A percentile compares a stretch with the other conserved stretches of the same genome.
phyloP scores from a whole-genome alignment of 1,140 invertebrate genomes.

The Drosophila nebulosa region DNA sequence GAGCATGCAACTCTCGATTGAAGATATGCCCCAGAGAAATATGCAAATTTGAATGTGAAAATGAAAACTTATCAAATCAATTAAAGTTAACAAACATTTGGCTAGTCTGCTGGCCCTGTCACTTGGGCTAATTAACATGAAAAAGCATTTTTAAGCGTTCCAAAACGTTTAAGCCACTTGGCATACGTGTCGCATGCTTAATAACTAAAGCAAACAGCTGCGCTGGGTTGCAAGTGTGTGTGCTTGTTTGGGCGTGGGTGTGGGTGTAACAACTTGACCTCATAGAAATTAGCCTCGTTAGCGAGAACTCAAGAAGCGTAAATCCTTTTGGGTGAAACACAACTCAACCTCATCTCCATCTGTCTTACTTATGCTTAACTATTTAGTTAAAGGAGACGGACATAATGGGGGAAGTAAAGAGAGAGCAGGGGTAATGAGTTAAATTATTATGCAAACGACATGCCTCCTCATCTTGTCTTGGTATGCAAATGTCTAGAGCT shows the following conservation, averaged over 20 bases:
- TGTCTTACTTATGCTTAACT: slow-evolving; percentile 69
- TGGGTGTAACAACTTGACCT: slow-evolving; percentile 36
- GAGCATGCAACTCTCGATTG: neutral
- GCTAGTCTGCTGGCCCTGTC: too few species aligned
- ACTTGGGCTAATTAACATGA: slow-evolving; percentile 1
- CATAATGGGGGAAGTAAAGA: neutral
- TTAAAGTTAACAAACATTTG: neutral
- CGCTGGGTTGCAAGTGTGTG: too few species aligned
- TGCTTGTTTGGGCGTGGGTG: slow-evolving; percentile 1
- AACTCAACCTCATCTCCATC: slow-evolving; percentile 25
- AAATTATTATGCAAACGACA: slow-evolving; percentile 77
- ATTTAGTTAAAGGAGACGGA: slow-evolving; percentile 26
- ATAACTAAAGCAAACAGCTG: slow-evolving; percentile 2
- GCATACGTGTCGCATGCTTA: slow-evolving; percentile 2
- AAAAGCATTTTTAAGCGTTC: slow-evolving; percentile 5
- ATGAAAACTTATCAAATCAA: slow-evolving; percentile 22
- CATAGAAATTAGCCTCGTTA: slow-evolving; percentile 39
- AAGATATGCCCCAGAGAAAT: neutral
- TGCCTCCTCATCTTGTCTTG: slow-evolving; percentile 34
- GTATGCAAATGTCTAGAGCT: slow-evolving; percentile 44
- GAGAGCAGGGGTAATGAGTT: slow-evolving; percentile 62
- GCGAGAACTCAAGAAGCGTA: slow-evolving; percentile 25
- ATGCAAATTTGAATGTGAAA: slow-evolving; percentile 27
- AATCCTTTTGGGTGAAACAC: slow-evolving; percentile 28
- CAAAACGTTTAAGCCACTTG: slow-evolving; percentile 30